Percentiles rank a stretch among this genome's conserved stretches.
Evolutionary conservation across 2,888 invertebrate species (phyloP).

Genomic region (Agrotis segetum): DNA sequence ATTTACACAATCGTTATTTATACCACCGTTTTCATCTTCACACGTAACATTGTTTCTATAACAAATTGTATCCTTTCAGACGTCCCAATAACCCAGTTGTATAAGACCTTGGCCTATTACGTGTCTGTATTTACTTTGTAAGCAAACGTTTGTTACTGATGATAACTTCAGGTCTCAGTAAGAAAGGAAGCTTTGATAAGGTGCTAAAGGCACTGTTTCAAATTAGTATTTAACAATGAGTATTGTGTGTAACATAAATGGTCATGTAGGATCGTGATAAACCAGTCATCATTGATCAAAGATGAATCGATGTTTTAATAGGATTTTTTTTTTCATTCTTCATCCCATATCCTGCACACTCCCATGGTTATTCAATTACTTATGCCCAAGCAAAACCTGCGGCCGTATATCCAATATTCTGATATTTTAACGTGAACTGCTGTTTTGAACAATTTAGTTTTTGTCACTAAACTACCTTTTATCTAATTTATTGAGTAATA

Average conservation of each 20-base stretch:
- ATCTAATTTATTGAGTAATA: too few relatives aligned
- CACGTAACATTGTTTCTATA: conserved; percentile 16
- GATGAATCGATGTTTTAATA: too few relatives aligned
- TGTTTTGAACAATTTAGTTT: too few relatives aligned
- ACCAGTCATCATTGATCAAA: conserved; percentile 3
- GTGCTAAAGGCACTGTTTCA: background rate
- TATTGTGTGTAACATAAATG: conserved; percentile 12
- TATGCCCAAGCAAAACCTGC: too few relatives aligned
- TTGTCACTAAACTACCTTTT: too few relatives aligned
- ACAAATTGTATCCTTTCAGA: conserved; percentile 33
- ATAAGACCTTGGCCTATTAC: conserved; percentile 32
- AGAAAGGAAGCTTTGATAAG: background rate
- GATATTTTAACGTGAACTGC: too few relatives aligned
- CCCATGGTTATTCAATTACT: too few relatives aligned
- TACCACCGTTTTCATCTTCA: conserved; percentile 30
- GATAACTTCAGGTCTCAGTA: background rate
- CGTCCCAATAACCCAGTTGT: conserved; percentile 41
- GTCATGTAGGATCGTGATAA: conserved; percentile 3
- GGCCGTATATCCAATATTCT: too few relatives aligned
- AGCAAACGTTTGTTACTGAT: background rate
- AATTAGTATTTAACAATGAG: conserved; percentile 15
- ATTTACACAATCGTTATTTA: conserved; percentile 58
- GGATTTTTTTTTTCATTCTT: too few relatives aligned
- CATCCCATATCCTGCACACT: too few relatives aligned
- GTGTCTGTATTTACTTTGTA: conserved; percentile 7